Percentiles rank a stretch among this genome's conserved stretches.
These are phyloP conservation scores for Octonoba sinensis DNA, from an alignment of 2,888 invertebrate genomes.

Conservation along the genomic window DNA sequence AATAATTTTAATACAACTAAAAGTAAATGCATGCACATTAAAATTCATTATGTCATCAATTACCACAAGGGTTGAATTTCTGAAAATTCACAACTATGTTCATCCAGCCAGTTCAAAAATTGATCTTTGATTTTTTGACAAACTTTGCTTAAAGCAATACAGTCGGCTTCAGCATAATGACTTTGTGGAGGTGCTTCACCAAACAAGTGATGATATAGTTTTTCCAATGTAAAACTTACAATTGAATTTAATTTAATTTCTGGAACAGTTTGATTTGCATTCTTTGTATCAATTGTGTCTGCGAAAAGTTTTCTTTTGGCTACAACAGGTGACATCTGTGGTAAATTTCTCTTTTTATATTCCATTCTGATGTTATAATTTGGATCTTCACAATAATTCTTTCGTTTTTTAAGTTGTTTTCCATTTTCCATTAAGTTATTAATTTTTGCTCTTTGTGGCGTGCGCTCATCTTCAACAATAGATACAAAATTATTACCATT, in stretches of 20 bases:
- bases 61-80: conserved; percentile 51
- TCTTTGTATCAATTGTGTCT: background rate
- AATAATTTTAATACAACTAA: background rate
- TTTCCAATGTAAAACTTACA: conserved; percentile 42
- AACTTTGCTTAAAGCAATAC: conserved; percentile 51
- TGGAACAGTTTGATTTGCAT: background rate
- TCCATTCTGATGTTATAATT: background rate
- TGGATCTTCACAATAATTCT: background rate
- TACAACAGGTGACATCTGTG: too few species aligned
- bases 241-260: background rate
- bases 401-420: background rate
- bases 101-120: conserved; percentile 58
- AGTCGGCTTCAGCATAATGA: conserved; percentile 61
- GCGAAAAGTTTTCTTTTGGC: conserved; percentile 15
- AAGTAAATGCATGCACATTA: background rate
- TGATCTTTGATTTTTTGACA: conserved; percentile 40
- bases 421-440: background rate
- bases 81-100: conserved; percentile 30
- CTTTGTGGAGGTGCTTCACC: conserved; percentile 26
- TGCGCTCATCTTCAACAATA: background rate
- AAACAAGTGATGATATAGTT: conserved; percentile 52
- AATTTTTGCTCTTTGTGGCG: background rate
- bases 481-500: background rate
- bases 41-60: background rate
- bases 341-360: background rate